Percentiles rank a stretch among this genome's conserved stretches.
These are phyloP conservation scores for Galerucella calmariensis DNA, from an alignment of 2,888 invertebrate species.

Conservation along the genomic window DNA sequence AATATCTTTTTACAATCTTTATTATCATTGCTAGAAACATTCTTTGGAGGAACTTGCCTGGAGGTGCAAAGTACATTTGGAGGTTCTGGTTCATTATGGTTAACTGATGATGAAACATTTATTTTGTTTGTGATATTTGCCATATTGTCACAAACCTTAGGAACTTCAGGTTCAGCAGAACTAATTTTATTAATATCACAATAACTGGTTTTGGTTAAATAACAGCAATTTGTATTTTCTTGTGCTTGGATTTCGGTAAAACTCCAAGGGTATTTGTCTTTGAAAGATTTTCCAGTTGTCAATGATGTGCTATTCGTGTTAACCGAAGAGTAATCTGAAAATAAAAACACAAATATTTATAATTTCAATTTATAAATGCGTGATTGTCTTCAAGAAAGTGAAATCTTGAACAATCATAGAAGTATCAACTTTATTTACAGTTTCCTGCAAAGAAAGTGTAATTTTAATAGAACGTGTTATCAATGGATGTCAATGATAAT, in stretches of 20 bases:
- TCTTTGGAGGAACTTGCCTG: not conserved
- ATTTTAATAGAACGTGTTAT: too few species aligned
- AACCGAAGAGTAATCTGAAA: not conserved
- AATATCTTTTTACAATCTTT: not conserved
- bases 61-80: not conserved
- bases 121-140: not conserved
- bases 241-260: too few species aligned
- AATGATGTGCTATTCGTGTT: not conserved
- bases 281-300: not conserved
- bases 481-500: too few species aligned
- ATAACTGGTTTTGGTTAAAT: slow-evolving; percentile 1
- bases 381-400: too few species aligned
- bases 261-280: slow-evolving; percentile 10
- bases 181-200: slow-evolving; percentile 7
- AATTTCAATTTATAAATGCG: too few species aligned
- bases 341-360: too few species aligned
- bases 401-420: too few species aligned
- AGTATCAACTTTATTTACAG: too few species aligned
- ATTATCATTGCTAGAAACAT: not conserved
- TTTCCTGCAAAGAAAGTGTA: too few species aligned
- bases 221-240: not conserved
- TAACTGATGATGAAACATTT: not conserved
- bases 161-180: slow-evolving; percentile 11
- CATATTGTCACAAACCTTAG: not conserved
- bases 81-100: not conserved